These are phyloP conservation scores for Campylomormyrus tamandua DNA, from an alignment of 2,113 vertebrate species.

Conservation along the genomic window DNA sequence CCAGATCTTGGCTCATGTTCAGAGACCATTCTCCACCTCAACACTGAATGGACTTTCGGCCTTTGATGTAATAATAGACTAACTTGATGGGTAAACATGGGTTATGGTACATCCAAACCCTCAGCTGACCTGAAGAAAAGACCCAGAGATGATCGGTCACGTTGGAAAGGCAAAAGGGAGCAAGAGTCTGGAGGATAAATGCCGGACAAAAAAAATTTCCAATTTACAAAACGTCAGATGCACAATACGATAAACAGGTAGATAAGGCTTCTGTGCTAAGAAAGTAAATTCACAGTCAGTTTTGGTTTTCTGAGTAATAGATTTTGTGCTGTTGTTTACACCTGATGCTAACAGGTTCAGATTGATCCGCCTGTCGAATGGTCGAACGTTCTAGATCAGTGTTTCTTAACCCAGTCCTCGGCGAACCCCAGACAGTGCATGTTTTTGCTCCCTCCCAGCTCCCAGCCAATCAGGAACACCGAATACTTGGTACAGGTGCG, in stretches of 20 bases:
- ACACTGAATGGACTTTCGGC: background rate
- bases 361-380: background rate
- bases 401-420: no score
- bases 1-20: background rate
- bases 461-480: no score
- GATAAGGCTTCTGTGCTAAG: background rate
- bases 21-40: background rate
- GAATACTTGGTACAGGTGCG: no score
- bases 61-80: constrained; percentile 1
- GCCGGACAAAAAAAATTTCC: background rate
- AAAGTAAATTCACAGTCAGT: background rate
- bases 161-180: background rate
- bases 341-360: background rate
- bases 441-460: no score
- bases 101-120: background rate
- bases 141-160: background rate
- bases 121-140: background rate
- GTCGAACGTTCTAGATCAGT: background rate
- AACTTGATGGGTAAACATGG: background rate
- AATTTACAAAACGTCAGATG: background rate
- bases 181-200: background rate
- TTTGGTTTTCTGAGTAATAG: background rate
- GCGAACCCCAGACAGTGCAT: no score
- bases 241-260: background rate
- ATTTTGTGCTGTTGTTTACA: background rate